A percentile compares a stretch with the other conserved stretches of the same genome.
Evolutionary conservation across 2,113 vertebrate species (phyloP).

Genomic region (Eira barbara): DNA sequence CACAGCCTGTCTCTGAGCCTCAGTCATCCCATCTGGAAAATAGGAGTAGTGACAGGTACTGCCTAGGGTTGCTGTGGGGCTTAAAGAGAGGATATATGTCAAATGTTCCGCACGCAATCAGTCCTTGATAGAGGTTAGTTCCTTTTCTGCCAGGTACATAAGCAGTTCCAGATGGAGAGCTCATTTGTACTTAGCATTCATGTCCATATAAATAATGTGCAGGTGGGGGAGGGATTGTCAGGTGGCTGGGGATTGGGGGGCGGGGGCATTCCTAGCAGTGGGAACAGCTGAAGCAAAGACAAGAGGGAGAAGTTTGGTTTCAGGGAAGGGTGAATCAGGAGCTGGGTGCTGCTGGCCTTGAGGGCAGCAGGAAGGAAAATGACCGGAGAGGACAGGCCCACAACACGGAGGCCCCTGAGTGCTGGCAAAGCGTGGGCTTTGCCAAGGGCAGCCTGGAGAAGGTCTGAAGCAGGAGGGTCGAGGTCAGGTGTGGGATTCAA

Average conservation of each 20-base stretch:
- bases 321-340: neutral
- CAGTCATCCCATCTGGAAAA: conserved; percentile 38
- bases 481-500: neutral
- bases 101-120: neutral
- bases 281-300: neutral
- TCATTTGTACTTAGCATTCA: neutral
- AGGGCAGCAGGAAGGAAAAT: neutral
- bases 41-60: conserved; percentile 10
- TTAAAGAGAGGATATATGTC: conserved; percentile 20
- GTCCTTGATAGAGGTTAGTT: conserved; percentile 55
- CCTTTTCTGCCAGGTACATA: conserved; percentile 68
- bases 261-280: neutral
- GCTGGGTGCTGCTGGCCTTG: neutral
- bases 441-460: neutral
- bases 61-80: neutral
- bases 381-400: neutral
- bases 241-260: neutral
- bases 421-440: neutral
- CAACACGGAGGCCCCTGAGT: neutral
- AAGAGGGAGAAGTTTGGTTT: neutral
- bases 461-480: neutral
- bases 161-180: conserved; percentile 72
- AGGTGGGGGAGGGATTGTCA: conserved; percentile 61
- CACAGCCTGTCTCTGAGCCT: neutral
- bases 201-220: conserved; percentile 55